Base-by-base conservation (phyloP, 2,888 invertebrate species). In the Cheiracanthium punctorium region DNA sequence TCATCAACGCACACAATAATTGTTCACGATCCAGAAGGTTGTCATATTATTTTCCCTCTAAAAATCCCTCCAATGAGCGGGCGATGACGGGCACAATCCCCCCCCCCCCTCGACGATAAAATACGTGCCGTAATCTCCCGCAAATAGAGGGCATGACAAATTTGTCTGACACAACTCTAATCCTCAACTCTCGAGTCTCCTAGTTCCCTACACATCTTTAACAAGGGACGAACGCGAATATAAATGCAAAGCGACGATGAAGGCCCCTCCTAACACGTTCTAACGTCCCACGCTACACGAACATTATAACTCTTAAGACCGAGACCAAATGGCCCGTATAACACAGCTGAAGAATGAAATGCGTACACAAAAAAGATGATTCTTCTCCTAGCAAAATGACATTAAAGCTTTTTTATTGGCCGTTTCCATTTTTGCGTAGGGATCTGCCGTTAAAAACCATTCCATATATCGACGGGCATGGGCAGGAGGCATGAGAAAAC, bases 371-470 rank as follows among this genome's bases (percentile, higher is more conserved):
- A 72, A 58, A 80, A 80, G 58, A 29, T 58, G 58, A 37, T 52
- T 41, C 24, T 33, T 71, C 80, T 43, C 80, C 20, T 10, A 37
- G 20, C 41, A 20, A 74, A 69, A 81, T 52, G 81, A 81, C 74
- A 81, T 81, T 81, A 81, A 81, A 72, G 81, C 43, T 74, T 81
- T n/a, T n/a, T 81, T 81, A 81, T 81, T 43, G 74, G 73, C 74
- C 81, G 80, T 80, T 72, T 80, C 80, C 80, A 80, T 80, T 80
- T 80, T 80, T 80, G 72, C 77, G 52, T 32, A 37, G 29, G 48
- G 48, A 17, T 8, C 72, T 30, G 64, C 74, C 81, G 81, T 81
- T 81, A 81, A 81, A 81, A 81, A 74, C 81, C 74, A 74, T 81
- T n/a, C 81, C 73, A 43, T 71, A 20, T 71, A 14, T 48, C 43